phyloP scores from a whole-genome alignment of 2,113 vertebrate species.

The Oryzias woworae region DNA sequence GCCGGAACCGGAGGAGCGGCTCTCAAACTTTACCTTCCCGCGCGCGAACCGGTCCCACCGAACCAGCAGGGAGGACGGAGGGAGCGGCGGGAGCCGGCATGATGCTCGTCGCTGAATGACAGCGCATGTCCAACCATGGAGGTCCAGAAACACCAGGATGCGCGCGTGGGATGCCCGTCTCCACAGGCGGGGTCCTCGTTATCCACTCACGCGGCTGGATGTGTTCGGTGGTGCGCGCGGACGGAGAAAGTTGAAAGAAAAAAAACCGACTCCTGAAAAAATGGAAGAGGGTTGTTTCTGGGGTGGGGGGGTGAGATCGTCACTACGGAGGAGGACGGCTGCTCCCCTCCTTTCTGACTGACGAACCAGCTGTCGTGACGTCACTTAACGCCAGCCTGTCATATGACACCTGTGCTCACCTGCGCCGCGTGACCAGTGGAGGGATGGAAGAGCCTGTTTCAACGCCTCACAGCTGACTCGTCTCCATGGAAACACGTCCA shows the following conservation, averaged over 20 bases:
- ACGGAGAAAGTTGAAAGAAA: slow-evolving; percentile 9
- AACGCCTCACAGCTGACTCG: not conserved
- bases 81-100: slow-evolving; percentile 22
- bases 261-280: slow-evolving; percentile 43
- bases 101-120: slow-evolving; percentile 55
- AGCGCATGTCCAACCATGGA: slow-evolving; percentile 60
- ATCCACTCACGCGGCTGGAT: slow-evolving; percentile 46
- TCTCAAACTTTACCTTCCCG: slow-evolving; percentile 77
- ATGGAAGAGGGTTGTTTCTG: slow-evolving; percentile 48
- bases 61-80: slow-evolving; percentile 30
- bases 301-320: slow-evolving; percentile 45
- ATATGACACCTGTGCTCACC: slow-evolving; percentile 19
- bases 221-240: slow-evolving; percentile 13
- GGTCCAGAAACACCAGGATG: slow-evolving; percentile 33
- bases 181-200: slow-evolving; percentile 45
- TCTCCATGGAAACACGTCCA: not conserved
- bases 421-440: slow-evolving; percentile 18
- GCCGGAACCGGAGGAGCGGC: slow-evolving; percentile 35
- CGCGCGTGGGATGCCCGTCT: slow-evolving; percentile 51
- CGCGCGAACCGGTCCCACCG: slow-evolving; percentile 36
- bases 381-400: slow-evolving; percentile 71
- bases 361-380: slow-evolving; percentile 76
- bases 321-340: slow-evolving; percentile 56
- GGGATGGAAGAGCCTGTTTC: too few relatives aligned
- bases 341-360: slow-evolving; percentile 68